These are phyloP conservation scores for Platycnemis pennipes DNA, from an alignment of 2,888 invertebrate genomes.

Conservation along the genomic window DNA sequence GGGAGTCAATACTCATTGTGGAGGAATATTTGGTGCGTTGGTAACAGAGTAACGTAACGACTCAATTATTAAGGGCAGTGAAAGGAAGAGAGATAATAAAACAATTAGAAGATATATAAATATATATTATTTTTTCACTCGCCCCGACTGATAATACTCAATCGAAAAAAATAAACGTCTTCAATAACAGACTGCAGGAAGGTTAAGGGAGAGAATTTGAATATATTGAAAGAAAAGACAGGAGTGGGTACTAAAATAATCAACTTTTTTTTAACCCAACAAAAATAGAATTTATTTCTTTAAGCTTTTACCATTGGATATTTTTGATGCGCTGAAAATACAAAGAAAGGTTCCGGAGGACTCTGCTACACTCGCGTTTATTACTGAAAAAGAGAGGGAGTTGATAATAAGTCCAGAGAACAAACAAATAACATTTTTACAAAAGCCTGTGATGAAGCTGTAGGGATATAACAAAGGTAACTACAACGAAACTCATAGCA, in stretches of 20 bases:
- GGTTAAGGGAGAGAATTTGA: constrained; percentile 10
- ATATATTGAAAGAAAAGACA: constrained; percentile 27
- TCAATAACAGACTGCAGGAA: constrained; percentile 10
- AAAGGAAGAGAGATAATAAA: not conserved
- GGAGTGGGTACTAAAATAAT: constrained; percentile 15
- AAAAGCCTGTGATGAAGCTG: constrained; percentile 67
- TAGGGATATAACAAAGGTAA: constrained; percentile 50
- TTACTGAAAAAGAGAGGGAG: constrained; percentile 20
- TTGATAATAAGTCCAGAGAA: constrained; percentile 31
- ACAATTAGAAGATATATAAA: not conserved
- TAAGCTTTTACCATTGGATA: constrained; percentile 61
- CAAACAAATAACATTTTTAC: constrained; percentile 50
- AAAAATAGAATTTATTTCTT: constrained; percentile 66
- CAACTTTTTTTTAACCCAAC: constrained; percentile 65
- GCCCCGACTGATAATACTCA: constrained; percentile 5
- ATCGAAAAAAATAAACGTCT: constrained; percentile 22
- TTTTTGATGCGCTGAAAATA: constrained; percentile 57
- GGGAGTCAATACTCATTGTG: not conserved
- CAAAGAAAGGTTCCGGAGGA: constrained; percentile 50
- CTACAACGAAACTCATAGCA: constrained; percentile 64
- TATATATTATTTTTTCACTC: constrained; percentile 43
- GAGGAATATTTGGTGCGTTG: not conserved
- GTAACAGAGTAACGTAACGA: not conserved
- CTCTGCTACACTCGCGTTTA: constrained; percentile 52
- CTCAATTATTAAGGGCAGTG: constrained; percentile 19